phyloP scores from a whole-genome alignment of 2,113 vertebrate genomes.

The Pampusana beccarii region DNA sequence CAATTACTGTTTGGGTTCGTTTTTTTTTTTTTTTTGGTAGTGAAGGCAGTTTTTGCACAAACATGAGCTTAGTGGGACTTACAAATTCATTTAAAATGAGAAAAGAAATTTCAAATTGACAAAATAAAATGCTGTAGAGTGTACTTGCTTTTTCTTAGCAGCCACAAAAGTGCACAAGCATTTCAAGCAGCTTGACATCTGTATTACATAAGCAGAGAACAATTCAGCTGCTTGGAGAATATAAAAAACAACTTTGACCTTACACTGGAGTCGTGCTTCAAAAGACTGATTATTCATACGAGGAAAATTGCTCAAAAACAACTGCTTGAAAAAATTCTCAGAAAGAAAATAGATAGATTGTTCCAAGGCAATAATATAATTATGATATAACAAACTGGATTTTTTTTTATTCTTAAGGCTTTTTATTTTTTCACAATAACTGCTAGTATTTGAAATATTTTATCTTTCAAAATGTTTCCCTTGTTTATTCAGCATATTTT shows the following conservation, averaged over 20 bases:
- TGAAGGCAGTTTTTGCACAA: not conserved
- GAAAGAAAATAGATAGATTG: slow-evolving; percentile 57
- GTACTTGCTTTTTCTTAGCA: slow-evolving; percentile 20
- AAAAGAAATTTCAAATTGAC: not conserved
- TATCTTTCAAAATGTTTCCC: slow-evolving; percentile 15
- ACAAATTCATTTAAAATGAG: not conserved
- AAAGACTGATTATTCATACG: slow-evolving; percentile 61
- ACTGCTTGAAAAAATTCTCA: slow-evolving; percentile 55
- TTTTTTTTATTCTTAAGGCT: not conserved
- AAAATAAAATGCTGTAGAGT: not conserved
- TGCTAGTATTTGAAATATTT: slow-evolving; percentile 22
- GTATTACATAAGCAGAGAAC: slow-evolving; percentile 71
- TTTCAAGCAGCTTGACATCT: slow-evolving; percentile 69
- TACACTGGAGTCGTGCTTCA: slow-evolving; percentile 62
- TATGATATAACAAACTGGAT: slow-evolving; percentile 12
- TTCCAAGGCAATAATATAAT: slow-evolving; percentile 42
- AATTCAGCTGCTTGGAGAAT: slow-evolving; percentile 64
- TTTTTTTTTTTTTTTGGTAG: not conserved
- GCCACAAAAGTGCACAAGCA: slow-evolving; percentile 42
- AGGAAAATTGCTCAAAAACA: slow-evolving; percentile 57
- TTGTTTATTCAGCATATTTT: not conserved
- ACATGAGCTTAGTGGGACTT: not conserved
- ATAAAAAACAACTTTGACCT: slow-evolving; percentile 73
- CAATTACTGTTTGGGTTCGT: not conserved
- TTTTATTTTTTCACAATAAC: slow-evolving; percentile 6